Evolutionary conservation across 2,113 vertebrate species (phyloP), one percentile per base, ranked within the genome.

Genomic region (Petaurus breviceps): DNA sequence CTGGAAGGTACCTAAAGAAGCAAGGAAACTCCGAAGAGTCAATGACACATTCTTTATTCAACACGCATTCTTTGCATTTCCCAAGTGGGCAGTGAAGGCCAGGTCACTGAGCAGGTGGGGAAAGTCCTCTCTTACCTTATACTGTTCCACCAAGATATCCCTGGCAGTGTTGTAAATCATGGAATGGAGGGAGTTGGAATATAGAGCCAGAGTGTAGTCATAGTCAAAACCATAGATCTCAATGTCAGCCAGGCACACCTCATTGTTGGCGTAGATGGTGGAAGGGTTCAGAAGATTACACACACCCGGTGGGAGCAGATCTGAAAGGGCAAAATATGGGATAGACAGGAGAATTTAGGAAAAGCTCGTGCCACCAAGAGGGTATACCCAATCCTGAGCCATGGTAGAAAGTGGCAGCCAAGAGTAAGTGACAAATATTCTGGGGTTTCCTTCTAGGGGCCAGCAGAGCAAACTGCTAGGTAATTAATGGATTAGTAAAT

Each of bases 251-350:
- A 99, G 95, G 93, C 97, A 96, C 46, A 99, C 99, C 92, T 99
- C 99, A 3, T 99, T 99, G 98, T 99, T 99, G 53, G 99, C 98
- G 31, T 99, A 99, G 95, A 99, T 98, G 84, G 98, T 98, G 28
- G 99, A 98, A 31, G 99, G 97, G 94, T 99, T 99, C 53, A 99
- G 98, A 90, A 98, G 97, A 57, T 98, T 99, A 93, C 99, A 99
- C 0, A 99, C 99, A 8, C 99, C 99, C 0, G 99, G 99, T 1
- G 99, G 99, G 84, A 99, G 98, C 91, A 99, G 97, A 54, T 99
- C 99, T 99, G 98, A 49, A 94, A 89, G n/a, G 2, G 68, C 46
- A 47, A 91, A n/a, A 89, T 12, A 94, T 2, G 47, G 93, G 31
- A 31, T 46, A 61, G 68, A 94, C 23, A 23, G 37, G 28, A 90